Percentiles rank a stretch among this genome's conserved stretches.
Evolutionary conservation across 1,140 invertebrate genomes (phyloP).

Genomic region (Kradibia gibbosae): DNA sequence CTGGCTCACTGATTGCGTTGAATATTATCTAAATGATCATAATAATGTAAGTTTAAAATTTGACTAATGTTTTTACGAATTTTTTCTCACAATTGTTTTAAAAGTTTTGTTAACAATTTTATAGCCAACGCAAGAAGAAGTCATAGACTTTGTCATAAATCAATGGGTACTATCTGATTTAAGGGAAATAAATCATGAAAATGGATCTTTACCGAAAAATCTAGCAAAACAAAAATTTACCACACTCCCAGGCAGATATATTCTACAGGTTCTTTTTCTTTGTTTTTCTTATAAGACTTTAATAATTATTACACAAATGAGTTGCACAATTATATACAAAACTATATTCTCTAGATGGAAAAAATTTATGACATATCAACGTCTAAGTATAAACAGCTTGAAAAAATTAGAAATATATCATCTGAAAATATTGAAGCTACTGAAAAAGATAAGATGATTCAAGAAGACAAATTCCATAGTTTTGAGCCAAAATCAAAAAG

Average conservation of each 20-base stretch:
- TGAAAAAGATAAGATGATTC: conserved; percentile 66
- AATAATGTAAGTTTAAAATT: conserved; percentile 50
- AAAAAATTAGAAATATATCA: conserved; percentile 75
- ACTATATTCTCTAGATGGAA: conserved; percentile 65
- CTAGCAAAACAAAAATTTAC: conserved; percentile 66
- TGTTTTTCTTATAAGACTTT: neutral
- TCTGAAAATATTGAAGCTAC: conserved; percentile 73
- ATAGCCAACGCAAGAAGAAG: conserved; percentile 46
- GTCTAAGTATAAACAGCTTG: conserved; percentile 78
- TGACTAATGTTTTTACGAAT: neutral
- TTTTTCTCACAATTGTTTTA: neutral
- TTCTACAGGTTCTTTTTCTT: conserved; percentile 73
- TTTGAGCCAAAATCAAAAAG: conserved; percentile 71
- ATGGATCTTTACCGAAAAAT: conserved; percentile 74
- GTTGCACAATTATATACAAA: neutral
- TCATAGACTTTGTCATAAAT: conserved; percentile 67
- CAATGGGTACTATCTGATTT: conserved; percentile 80
- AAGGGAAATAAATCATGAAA: conserved; percentile 73
- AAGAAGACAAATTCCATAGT: conserved; percentile 64
- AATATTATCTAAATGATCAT: conserved; percentile 58
- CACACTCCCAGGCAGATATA: conserved; percentile 73
- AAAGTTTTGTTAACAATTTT: neutral
- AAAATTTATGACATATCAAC: conserved; percentile 75
- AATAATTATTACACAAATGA: no score
- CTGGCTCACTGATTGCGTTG: conserved; percentile 64